Percentiles rank a stretch among this genome's conserved stretches.
These are phyloP conservation scores for Tachyglossus aculeatus DNA, from an alignment of 2,797 vertebrate species.

Conservation along the genomic window DNA sequence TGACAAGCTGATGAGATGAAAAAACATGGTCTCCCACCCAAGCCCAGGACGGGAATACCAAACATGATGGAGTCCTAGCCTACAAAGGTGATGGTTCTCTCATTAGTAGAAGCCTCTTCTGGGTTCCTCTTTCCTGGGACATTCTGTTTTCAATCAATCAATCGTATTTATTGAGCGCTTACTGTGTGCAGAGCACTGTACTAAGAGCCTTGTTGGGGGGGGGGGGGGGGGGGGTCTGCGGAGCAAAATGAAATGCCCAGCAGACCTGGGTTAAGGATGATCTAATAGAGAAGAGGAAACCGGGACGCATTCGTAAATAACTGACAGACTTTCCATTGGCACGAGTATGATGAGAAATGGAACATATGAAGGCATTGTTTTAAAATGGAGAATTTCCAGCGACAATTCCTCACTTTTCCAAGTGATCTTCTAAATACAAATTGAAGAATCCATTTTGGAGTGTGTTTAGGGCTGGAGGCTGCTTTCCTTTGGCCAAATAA, in stretches of 20 bases:
- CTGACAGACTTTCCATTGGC: neutral
- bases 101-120: too few relatives aligned
- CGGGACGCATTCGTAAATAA: neutral
- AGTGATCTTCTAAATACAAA: neutral
- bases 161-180: too few relatives aligned
- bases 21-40: constrained; percentile 4
- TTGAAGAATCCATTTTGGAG: neutral
- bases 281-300: neutral
- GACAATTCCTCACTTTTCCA: fast-evolving
- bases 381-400: neutral
- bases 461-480: too few relatives aligned
- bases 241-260: neutral
- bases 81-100: too few relatives aligned
- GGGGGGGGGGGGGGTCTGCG: neutral
- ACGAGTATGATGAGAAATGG: neutral
- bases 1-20: neutral
- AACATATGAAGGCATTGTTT: neutral
- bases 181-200: too few relatives aligned
- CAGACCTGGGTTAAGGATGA: neutral
- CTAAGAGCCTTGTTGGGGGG: neutral
- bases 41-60: neutral
- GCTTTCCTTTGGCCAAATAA: neutral
- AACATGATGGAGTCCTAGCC: neutral
- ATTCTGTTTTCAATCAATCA: too few relatives aligned
- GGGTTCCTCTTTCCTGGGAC: too few relatives aligned